Base-by-base conservation (phyloP, 2,888 invertebrate genomes). In the Idaea aversata region DNA sequence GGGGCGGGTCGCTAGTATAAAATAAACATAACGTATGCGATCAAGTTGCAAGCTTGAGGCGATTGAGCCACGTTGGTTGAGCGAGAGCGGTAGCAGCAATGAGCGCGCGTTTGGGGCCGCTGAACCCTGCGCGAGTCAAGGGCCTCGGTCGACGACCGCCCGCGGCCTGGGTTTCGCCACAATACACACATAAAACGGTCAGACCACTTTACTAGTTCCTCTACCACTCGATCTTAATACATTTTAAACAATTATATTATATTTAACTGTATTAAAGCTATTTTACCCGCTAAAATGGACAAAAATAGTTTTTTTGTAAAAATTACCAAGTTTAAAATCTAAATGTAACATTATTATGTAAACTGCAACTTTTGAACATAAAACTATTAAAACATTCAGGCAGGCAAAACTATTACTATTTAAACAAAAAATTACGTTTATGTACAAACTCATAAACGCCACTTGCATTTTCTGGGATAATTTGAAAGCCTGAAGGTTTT, bases 81-180 rank as follows among this genome's bases (percentile, higher is more conserved):
- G 77, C 77, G 74, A 71, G 73, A 75, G 67, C 72, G 65, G 66
- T 62, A 76, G 69, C 65, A 72, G 65, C 65, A 72, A 69, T 67
- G 67, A 70, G 79, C 81, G 83, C 81, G 85, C 82, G 83, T 81
- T 77, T 84, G 81, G 87, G 87, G 91, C 91, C 92, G 90, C 80
- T 90, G 92, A 92, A 90, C 92, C 86, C 76, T 80, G 84, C 82
- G 78, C 87, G 77, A 91, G 91, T 91, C 91, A 91, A 92, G 91
- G 92, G 92, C 91, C 92, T 78, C 90, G 92, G 92, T 90, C 91
- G 91, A 86, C 88, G 92, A 90, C 91, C 91, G 91, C 82, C 74
- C 83, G 81, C 84, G 82, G 85, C 80, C 84, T 81, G 83, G 81
- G 85, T 79, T 85, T 82, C 83, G 84, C 84, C 81, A 84, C 85